A percentile compares a stretch with the other conserved stretches of the same genome.
Conservation (phyloP, 35 echinoderm and acorn worm species). For the Strongylocentrotus purpuratus region DNA sequence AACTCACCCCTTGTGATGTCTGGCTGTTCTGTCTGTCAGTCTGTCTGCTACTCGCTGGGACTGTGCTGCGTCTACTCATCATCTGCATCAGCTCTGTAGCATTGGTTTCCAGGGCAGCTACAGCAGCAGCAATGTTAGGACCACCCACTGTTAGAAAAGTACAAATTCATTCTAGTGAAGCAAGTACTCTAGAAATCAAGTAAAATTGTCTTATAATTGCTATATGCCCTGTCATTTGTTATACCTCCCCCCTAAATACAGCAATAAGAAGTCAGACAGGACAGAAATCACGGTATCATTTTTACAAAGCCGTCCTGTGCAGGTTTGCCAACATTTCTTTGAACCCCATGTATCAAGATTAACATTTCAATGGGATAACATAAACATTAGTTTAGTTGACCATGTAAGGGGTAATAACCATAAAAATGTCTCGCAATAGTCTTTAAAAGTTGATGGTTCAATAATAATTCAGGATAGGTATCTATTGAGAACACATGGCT, state of each 20-base stretch:
- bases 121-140: conserved; percentile 77
- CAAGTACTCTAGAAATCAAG: not conserved
- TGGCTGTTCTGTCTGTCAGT: conserved; percentile 58
- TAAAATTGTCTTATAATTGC: not conserved
- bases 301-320: too few relatives aligned
- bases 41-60: conserved; percentile 31
- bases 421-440: too few relatives aligned
- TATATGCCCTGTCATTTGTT: too few relatives aligned
- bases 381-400: not conserved
- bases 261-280: too few relatives aligned
- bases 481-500: not conserved
- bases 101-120: conserved; percentile 83
- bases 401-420: too few relatives aligned
- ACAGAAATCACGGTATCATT: too few relatives aligned
- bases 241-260: too few relatives aligned
- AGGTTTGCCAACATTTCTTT: too few relatives aligned
- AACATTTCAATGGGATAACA: not conserved
- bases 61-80: conserved; percentile 65
- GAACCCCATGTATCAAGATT: too few relatives aligned
- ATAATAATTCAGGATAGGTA: not conserved
- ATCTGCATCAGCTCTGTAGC: conserved; percentile 91
- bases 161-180: not conserved
- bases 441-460: too few relatives aligned
- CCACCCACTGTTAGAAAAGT: conserved; percentile 52
- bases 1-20: conserved; percentile 60